Conservation (phyloP, 2,888 invertebrate genomes). For the Cancer borealis region DNA sequence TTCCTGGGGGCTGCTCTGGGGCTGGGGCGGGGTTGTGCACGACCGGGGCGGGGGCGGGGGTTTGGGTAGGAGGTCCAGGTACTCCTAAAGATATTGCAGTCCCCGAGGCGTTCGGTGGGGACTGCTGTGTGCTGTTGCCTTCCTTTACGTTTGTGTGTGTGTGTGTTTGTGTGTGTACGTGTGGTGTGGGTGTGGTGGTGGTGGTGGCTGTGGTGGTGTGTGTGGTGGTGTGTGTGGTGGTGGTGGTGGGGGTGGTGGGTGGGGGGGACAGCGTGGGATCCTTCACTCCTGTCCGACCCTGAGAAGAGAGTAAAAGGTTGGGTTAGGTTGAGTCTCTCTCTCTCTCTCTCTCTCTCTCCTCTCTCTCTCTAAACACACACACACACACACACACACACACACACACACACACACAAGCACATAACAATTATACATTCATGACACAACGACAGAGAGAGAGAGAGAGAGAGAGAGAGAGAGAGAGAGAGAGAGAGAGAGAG, state of each 20-base stretch:
- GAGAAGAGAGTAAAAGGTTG: neutral
- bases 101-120: neutral
- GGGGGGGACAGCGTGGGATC: neutral
- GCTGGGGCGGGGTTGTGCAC: neutral
- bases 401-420: neutral
- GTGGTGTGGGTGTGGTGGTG: neutral
- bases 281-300: neutral
- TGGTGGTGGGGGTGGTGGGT: neutral
- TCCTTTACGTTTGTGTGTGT: neutral
- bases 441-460: conserved; percentile 21
- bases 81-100: neutral
- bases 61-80: neutral
- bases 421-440: neutral
- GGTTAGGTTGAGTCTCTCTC: neutral
- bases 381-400: neutral
- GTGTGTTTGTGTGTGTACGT: neutral
- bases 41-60: neutral
- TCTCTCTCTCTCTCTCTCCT: neutral
- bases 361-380: neutral
- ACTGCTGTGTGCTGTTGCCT: neutral
- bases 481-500: conserved; percentile 52
- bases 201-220: conserved; percentile 24
- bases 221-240: neutral
- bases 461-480: conserved; percentile 50
- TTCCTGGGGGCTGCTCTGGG: conserved; percentile 58